Conservation (phyloP, 2,113 vertebrate genomes). For the Takifugu flavidus region DNA sequence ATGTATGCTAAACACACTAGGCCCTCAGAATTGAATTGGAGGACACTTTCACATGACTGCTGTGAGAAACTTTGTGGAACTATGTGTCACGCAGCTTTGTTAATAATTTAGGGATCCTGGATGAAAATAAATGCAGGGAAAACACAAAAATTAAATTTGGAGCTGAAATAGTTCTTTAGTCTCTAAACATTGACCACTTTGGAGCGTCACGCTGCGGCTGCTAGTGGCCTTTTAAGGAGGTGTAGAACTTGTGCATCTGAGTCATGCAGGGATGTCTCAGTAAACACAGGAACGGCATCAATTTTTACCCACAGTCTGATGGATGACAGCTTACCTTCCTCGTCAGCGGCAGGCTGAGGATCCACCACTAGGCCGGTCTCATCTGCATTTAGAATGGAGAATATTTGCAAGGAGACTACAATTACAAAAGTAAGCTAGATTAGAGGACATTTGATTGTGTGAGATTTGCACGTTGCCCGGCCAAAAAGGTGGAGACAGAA, state of each 20-base stretch:
- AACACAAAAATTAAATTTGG: no score
- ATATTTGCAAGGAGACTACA: slow-evolving; percentile 99
- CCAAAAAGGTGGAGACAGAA: slow-evolving; percentile 34
- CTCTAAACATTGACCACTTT: neutral
- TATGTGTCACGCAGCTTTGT: no score
- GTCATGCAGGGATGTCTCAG: slow-evolving; percentile 9
- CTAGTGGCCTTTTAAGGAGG: slow-evolving; percentile 11
- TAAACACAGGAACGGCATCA: slow-evolving; percentile 14
- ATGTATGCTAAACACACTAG: slow-evolving; percentile 25
- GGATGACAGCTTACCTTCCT: slow-evolving; percentile 84
- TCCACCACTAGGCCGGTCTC: slow-evolving; percentile 84
- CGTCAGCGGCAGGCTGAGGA: slow-evolving; percentile 84
- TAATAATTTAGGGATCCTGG: no score
- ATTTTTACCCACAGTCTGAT: slow-evolving; percentile 6
- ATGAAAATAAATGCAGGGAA: no score
- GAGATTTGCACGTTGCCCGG: slow-evolving; percentile 83
- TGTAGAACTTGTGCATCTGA: slow-evolving; percentile 19
- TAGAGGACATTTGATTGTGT: slow-evolving; percentile 66
- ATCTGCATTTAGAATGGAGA: slow-evolving; percentile 99
- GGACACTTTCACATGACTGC: slow-evolving; percentile 26
- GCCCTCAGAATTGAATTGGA: no score
- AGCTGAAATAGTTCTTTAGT: neutral
- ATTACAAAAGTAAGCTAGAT: slow-evolving; percentile 88
- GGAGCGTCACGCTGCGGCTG: neutral
- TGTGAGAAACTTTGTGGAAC: neutral